phyloP scores from a whole-genome alignment of 1,140 invertebrate genomes.

The Wasmannia auropunctata region DNA sequence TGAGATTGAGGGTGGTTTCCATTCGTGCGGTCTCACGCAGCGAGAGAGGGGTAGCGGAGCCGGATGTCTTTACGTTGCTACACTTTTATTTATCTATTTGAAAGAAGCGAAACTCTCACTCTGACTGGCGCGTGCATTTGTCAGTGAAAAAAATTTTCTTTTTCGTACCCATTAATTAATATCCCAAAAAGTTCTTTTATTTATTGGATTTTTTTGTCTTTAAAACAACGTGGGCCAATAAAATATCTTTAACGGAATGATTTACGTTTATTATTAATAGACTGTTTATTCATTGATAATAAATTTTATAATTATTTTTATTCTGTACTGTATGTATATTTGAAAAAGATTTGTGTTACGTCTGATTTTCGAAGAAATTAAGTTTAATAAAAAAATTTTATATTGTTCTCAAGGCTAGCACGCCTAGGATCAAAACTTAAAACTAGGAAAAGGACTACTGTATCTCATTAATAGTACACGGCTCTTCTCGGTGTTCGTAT shows the following conservation, averaged over 20 bases:
- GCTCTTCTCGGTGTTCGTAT: conserved; percentile 6
- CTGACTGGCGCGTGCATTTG: not conserved
- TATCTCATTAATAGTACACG: conserved; percentile 45
- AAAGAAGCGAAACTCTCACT: conserved; percentile 67
- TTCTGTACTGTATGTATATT: not conserved
- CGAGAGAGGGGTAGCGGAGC: conserved; percentile 50
- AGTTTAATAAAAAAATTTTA: not conserved
- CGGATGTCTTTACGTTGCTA: conserved; percentile 74
- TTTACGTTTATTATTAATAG: not conserved
- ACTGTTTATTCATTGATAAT: not conserved
- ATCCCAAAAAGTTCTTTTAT: not conserved
- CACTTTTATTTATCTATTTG: conserved; percentile 76
- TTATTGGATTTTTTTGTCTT: not conserved
- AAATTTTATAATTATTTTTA: not conserved
- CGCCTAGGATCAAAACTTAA: not conserved
- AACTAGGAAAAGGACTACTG: conserved; percentile 13
- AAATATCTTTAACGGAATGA: not conserved
- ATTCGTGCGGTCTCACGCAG: conserved; percentile 40
- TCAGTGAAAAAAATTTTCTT: not conserved
- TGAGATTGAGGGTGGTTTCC: conserved; percentile 63
- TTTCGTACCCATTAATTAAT: not conserved
- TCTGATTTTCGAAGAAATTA: not conserved
- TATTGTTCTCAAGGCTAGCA: not conserved
- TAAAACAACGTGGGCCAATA: not conserved
- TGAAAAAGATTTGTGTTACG: not conserved